Percentiles rank a stretch among this genome's conserved stretches.
phyloP scores from a whole-genome alignment of 2,797 vertebrate species.

The Lutjanus campechanus region DNA sequence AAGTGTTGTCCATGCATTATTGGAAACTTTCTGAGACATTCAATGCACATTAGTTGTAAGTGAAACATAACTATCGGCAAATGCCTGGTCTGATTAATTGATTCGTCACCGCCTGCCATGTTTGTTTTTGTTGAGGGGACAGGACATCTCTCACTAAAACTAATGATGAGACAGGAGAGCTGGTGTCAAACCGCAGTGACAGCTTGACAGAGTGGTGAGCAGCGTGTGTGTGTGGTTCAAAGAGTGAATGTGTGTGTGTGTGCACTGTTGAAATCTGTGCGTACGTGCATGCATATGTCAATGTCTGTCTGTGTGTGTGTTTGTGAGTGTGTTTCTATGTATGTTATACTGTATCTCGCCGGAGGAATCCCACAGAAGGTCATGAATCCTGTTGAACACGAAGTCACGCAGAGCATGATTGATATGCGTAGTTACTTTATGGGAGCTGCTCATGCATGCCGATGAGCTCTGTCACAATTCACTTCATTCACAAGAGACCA shows the following conservation, averaged over 20 bases:
- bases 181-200: conserved; percentile 68
- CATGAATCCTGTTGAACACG: conserved; percentile 64
- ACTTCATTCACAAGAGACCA: conserved; percentile 77
- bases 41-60: conserved; percentile 83
- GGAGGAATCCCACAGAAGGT: conserved; percentile 70
- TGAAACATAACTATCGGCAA: conserved; percentile 85
- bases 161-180: conserved; percentile 76
- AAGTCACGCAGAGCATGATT: conserved; percentile 68
- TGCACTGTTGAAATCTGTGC: conserved; percentile 29
- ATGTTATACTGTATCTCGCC: conserved; percentile 51
- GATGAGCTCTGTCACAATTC: conserved; percentile 76
- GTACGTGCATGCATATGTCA: conserved; percentile 19
- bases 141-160: conserved; percentile 81
- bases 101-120: conserved; percentile 78
- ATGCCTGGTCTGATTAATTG: conserved; percentile 79
- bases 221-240: conserved; percentile 45
- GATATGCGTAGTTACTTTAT: conserved; percentile 80
- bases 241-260: conserved; percentile 30
- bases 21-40: conserved; percentile 78
- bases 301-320: conserved; percentile 20
- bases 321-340: conserved; percentile 20
- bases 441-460: conserved; percentile 77
- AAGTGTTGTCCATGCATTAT: conserved; percentile 75
- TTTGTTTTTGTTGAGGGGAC: conserved; percentile 81
- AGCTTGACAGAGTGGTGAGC: conserved; percentile 70